phyloP scores from a whole-genome alignment of 2,113 vertebrate genomes.

The Gymnogyps californianus region DNA sequence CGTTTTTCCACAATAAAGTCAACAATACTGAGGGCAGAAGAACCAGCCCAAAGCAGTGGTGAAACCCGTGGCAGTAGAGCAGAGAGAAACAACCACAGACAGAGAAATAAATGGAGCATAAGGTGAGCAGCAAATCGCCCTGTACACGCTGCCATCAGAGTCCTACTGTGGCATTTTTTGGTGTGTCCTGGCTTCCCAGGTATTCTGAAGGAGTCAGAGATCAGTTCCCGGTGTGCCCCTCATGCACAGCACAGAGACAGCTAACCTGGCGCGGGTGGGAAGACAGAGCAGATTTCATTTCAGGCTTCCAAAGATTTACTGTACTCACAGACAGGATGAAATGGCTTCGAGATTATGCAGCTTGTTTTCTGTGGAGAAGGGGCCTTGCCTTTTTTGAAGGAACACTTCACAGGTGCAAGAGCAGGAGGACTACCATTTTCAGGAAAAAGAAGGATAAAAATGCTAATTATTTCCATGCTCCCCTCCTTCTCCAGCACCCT shows the following conservation, averaged over 20 bases:
- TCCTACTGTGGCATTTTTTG: not conserved
- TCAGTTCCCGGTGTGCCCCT: not conserved
- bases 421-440: not conserved
- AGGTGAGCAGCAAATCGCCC: not conserved
- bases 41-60: not conserved
- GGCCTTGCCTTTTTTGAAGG: not conserved
- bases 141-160: not conserved
- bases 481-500: not conserved
- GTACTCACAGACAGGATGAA: not conserved
- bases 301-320: not conserved
- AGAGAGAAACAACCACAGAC: not conserved
- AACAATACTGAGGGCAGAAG: not conserved
- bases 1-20: not conserved
- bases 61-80: not conserved
- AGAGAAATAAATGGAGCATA: not conserved
- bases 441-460: not conserved
- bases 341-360: not conserved
- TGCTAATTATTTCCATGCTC: not conserved
- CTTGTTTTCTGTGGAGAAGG: not conserved
- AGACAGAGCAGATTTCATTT: not conserved
- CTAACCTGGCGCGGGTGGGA: fast-evolving
- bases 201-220: not conserved
- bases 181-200: not conserved
- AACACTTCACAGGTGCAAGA: not conserved
- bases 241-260: not conserved